Evolutionary conservation across 1,140 invertebrate genomes (phyloP), one percentile per base, ranked within the genome.

Genomic region (Tetramorium simillimum): DNA sequence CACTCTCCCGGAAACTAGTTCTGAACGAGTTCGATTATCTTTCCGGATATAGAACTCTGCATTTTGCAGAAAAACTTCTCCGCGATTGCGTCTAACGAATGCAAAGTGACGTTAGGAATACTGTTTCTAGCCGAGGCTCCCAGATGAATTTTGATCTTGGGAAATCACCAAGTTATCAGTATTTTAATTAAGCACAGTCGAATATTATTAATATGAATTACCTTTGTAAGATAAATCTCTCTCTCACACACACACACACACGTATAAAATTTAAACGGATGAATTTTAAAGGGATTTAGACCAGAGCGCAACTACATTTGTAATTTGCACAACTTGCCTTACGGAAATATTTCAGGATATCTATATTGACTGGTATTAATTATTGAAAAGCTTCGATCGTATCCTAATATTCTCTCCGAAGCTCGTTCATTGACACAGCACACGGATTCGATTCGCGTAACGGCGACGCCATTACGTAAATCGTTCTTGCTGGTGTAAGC

Each of bases 1-100:
- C 86, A 62, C 81, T 75, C 62, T 46, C 37, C 37, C 81, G 86
- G 89, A 86, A 88, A 87, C 86, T 88, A 90, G 67, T 84, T 63
- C 18, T 46, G 65, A 62, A 82, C 60, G 43, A 87, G 72, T 60
- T 73, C 21, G 67, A 62, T 81, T 89, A 85, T 87, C 85, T 89
- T 85, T 53, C 43, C 43, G n/a, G 51, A 84, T 81, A 53, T 56
- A 56, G 53, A 70, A 53, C 16, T 28, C 21, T 1, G 73, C 21
- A 40, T 69, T 65, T 67, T 21, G 51, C 12, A 73, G n/a, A 87
- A 87, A 65, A 72, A 75, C 69, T 87, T 76, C 43, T 12, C 53
- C 16, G 24, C 12, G 49, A 62, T n/a, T 21, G 24, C 14, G 40
- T 49, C 53, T 46, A 72, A 84, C 58, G 69, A 60, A 37, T 60